Conservation (phyloP, 2,888 invertebrate species). For the Lepetodrilus schrolli region DNA sequence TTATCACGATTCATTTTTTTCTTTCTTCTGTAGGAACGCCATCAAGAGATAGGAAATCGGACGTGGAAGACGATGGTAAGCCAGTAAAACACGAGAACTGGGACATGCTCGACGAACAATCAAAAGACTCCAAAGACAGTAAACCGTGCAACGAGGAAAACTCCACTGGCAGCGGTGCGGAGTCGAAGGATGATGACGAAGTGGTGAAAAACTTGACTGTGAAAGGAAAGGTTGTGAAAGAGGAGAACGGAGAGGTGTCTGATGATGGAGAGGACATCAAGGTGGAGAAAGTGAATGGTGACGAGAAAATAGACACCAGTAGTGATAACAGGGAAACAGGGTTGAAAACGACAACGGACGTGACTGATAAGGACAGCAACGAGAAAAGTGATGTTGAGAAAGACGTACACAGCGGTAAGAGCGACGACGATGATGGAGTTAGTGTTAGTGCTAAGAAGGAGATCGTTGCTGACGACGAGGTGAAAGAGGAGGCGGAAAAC, state of each 20-base stretch:
- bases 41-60: conserved; percentile 42
- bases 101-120: conserved; percentile 27
- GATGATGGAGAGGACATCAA: conserved; percentile 53
- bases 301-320: conserved; percentile 37
- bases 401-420: conserved; percentile 53
- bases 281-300: conserved; percentile 60
- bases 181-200: conserved; percentile 74
- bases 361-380: conserved; percentile 73
- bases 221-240: conserved; percentile 33
- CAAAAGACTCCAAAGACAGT: conserved; percentile 45
- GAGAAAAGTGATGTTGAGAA: conserved; percentile 76
- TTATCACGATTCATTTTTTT: no score
- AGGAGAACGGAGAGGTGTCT: conserved; percentile 28
- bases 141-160: conserved; percentile 53
- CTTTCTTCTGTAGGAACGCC: not conserved
- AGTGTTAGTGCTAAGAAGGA: conserved; percentile 30
- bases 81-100: not conserved
- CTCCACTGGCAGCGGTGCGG: no score
- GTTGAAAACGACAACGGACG: conserved; percentile 56
- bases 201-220: conserved; percentile 30
- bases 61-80: conserved; percentile 26
- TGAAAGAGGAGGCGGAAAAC: no score
- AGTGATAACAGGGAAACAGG: no score
- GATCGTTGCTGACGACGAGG: no score
- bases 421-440: conserved; percentile 39